Conservation (phyloP, 1,140 invertebrate species). For the Neodiprion fabricii region DNA sequence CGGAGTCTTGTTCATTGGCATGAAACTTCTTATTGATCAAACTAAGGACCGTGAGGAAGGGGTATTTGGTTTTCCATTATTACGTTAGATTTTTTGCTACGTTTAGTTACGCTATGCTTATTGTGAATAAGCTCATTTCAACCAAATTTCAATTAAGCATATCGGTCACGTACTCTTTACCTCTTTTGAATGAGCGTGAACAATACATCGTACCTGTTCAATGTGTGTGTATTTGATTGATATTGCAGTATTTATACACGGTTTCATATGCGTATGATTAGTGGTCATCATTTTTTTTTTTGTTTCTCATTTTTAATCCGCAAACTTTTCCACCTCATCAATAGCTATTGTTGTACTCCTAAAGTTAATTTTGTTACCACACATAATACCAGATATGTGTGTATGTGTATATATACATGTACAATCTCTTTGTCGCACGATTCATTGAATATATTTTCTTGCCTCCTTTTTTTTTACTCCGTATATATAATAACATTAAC, state of each 20-base stretch:
- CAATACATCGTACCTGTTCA: constrained; percentile 36
- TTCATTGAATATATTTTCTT: constrained; percentile 18
- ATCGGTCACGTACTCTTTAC: constrained; percentile 19
- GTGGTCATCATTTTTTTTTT: neutral
- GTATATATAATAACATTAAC: constrained; percentile 37
- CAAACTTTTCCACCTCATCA: constrained; percentile 24
- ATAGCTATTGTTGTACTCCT: neutral
- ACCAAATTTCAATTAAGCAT: neutral
- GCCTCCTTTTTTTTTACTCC: constrained; percentile 35
- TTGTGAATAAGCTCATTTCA: constrained; percentile 17
- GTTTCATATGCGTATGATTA: neutral
- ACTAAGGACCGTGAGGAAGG: constrained; percentile 24
- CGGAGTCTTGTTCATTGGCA: constrained; percentile 33
- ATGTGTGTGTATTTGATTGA: constrained; percentile 38
- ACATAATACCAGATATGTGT: no score
- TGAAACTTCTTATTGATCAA: constrained; percentile 31
- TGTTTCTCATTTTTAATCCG: neutral
- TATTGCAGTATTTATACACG: constrained; percentile 28
- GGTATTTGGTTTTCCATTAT: constrained; percentile 31
- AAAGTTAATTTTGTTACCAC: neutral
- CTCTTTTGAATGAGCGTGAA: constrained; percentile 56
- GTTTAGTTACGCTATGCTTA: neutral
- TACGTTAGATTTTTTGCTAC: constrained; percentile 27
- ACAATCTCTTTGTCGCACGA: constrained; percentile 44
- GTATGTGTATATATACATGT: constrained; percentile 29